Conservation (phyloP, 2,888 invertebrate genomes). For the Stenotaenia linearis region DNA sequence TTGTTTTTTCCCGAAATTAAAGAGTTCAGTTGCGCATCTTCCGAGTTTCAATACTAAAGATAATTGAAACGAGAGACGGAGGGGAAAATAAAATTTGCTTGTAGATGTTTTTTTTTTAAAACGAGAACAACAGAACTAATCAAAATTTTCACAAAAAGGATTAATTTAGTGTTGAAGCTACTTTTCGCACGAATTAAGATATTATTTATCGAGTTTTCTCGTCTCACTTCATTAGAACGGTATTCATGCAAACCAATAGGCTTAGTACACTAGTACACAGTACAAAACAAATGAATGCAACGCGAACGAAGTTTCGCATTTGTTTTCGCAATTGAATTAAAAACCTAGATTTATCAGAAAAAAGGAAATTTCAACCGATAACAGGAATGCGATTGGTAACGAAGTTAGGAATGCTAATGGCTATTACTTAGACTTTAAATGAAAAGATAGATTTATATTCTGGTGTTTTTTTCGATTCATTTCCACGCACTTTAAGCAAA, state of each 20-base stretch:
- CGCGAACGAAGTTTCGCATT: too few species aligned
- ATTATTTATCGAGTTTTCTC: not conserved
- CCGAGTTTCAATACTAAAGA: not conserved
- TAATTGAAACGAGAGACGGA: not conserved
- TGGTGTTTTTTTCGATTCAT: not conserved
- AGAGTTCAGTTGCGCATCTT: not conserved
- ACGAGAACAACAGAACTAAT: not conserved
- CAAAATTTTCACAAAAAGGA: not conserved
- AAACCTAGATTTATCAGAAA: too few species aligned
- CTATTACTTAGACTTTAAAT: too few species aligned
- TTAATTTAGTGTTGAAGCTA: not conserved
- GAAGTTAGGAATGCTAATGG: too few species aligned
- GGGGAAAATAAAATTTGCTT: not conserved
- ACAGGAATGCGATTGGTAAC: too few species aligned
- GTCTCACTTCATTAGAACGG: not conserved
- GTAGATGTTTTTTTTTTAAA: not conserved
- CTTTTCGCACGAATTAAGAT: not conserved
- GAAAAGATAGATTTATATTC: too few species aligned
- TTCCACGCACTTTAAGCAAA: not conserved
- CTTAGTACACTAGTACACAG: not conserved
- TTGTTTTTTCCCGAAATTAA: not conserved
- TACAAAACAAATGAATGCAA: not conserved
- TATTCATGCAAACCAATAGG: not conserved
- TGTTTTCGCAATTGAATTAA: too few species aligned
- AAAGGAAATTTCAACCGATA: too few species aligned